Percentiles rank a stretch among this genome's conserved stretches.
phyloP scores from a whole-genome alignment of 1,140 invertebrate species.

The Nasonia giraulti region DNA sequence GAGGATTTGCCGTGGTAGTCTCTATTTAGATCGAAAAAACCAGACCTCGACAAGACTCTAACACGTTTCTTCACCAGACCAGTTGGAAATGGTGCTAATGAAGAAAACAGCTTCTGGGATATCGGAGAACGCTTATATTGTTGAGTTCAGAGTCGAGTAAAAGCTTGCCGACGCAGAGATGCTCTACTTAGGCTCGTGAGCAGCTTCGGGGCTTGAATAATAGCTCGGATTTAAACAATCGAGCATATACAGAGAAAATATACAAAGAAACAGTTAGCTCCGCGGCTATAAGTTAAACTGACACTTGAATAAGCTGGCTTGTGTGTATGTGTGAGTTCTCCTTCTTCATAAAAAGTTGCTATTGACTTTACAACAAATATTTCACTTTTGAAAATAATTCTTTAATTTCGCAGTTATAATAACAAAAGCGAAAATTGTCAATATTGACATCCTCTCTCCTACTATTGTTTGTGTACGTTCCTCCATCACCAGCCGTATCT shows the following conservation, averaged over 20 bases:
- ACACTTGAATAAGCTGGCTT: slow-evolving; percentile 22
- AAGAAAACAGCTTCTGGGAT: not conserved
- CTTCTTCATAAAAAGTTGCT: not conserved
- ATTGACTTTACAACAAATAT: not conserved
- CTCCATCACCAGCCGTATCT: not conserved
- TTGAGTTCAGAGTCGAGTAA: not conserved
- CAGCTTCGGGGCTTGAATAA: not conserved
- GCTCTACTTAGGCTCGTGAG: not conserved
- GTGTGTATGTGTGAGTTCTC: not conserved
- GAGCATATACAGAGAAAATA: not conserved
- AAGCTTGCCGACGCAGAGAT: not conserved
- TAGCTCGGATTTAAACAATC: slow-evolving; percentile 14
- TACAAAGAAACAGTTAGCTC: not conserved
- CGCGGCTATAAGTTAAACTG: slow-evolving; percentile 26
- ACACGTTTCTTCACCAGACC: not conserved
- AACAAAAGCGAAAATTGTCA: too few relatives aligned
- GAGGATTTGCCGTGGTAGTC: not conserved
- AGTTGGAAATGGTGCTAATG: not conserved
- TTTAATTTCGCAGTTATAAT: not conserved
- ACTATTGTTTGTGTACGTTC: too few relatives aligned
- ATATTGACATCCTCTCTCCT: too few relatives aligned
- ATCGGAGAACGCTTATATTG: not conserved
- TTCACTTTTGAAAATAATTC: not conserved
- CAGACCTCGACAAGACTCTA: not conserved
- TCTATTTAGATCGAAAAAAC: not conserved